Percentiles rank a stretch among this genome's conserved stretches.
Evolutionary conservation across 2,113 vertebrate genomes (phyloP).

Genomic region (Prionailurus bengalensis): DNA sequence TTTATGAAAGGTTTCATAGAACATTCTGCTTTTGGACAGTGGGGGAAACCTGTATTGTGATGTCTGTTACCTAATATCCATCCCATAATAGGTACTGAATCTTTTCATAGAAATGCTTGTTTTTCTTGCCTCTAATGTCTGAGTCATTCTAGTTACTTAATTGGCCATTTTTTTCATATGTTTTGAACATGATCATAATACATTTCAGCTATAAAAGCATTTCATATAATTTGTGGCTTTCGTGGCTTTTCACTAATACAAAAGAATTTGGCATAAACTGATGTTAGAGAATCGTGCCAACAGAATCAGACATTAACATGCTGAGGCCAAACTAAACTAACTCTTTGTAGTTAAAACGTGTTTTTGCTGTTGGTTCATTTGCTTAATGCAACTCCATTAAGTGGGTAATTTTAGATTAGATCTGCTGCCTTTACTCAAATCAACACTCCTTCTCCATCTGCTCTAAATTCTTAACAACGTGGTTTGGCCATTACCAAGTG

Average conservation of each 20-base stretch:
- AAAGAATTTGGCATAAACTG: not conserved
- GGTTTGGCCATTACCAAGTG: not conserved
- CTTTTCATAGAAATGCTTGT: not conserved
- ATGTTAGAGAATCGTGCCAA: not conserved
- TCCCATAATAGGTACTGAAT: not conserved
- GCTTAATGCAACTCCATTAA: not conserved
- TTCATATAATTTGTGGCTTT: conserved; percentile 13
- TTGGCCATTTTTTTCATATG: not conserved
- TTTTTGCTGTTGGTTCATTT: not conserved
- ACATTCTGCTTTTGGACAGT: not conserved
- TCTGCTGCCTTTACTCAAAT: not conserved
- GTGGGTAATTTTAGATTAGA: not conserved
- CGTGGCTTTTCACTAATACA: not conserved
- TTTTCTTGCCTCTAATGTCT: not conserved
- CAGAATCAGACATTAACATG: not conserved
- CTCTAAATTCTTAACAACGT: not conserved
- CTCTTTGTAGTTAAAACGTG: not conserved
- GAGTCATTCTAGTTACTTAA: not conserved
- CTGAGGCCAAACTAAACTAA: not conserved
- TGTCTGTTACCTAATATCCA: not conserved
- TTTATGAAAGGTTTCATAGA: not conserved
- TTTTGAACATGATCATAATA: conserved; percentile 40
- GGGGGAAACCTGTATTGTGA: not conserved
- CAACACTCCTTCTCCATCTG: not conserved
- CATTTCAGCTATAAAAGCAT: not conserved